Evolutionary conservation across 2,113 vertebrate species (phyloP), one percentile per base, ranked within the genome.

Genomic region (Nothobranchius kuhntae): DNA sequence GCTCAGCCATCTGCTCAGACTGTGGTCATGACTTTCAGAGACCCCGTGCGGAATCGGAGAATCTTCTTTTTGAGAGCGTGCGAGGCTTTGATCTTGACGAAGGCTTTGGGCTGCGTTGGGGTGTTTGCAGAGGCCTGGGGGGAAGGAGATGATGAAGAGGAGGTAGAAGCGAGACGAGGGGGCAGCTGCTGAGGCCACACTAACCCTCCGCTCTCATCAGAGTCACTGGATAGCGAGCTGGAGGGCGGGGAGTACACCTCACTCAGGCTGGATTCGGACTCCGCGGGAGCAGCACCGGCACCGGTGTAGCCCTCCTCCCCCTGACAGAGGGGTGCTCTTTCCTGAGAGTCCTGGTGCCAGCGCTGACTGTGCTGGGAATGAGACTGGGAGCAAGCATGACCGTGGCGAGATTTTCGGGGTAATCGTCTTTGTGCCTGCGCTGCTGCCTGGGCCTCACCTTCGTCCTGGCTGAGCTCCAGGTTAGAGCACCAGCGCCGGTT

Each of bases 61-160:
- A 97, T 96, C 89, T 97, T 97, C 78, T 95, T 97, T 86, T 97
- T 97, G 6, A 97, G 95, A 0, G 96, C 95, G 1, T 96, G 95
- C 0, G 96, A 97, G 3, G 96, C 96, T 90, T 96, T 97, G 80
- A 97, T 96, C 87, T 95, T 96, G 71, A 96, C 95, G 9, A 96
- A 95, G 69, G 94, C 90, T 77, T 95, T 95, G 47, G 94, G 92
- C 4, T 93, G 94, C 0, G 86, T 63, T 15, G 80, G 26, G 44
- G 74, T 44, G 13, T 71, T 78, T 21, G 82, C 67, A n/a, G 73
- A 52, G 50, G 87, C 80, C 76, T 90, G 85, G 1, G 87, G 76
- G 21, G 93, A 71, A 3, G 90, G 75, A 40, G 93, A 75, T 53
- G 89, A 83, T 2, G 92, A 67, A n/a, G 93, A 91, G 10, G 93